These are phyloP conservation scores for Pteronura brasiliensis DNA, from an alignment of 2,113 vertebrate species.

Conservation along the genomic window DNA sequence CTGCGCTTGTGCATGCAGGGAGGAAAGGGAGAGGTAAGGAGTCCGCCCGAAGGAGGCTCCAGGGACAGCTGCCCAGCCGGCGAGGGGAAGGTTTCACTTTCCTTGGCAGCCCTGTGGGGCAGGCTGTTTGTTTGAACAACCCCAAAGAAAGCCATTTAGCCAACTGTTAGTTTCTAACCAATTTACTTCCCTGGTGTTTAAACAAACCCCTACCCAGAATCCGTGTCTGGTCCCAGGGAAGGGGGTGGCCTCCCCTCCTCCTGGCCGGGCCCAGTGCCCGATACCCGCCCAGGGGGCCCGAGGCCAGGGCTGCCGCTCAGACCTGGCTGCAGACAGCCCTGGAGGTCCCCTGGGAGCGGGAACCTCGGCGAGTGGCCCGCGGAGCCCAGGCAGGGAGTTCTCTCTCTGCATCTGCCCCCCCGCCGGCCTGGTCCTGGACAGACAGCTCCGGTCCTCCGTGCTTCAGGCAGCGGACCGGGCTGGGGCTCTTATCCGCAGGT, in stretches of 20 bases:
- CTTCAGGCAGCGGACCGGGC: accelerated
- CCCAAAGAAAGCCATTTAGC: conserved; percentile 1
- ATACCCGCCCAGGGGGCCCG: accelerated
- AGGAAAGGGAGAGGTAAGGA: background rate
- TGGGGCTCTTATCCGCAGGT: accelerated
- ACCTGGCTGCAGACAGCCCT: background rate
- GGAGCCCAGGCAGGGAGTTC: background rate
- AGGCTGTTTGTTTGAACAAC: conserved; percentile 9
- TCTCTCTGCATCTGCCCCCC: background rate
- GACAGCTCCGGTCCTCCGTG: accelerated
- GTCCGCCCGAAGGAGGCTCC: background rate
- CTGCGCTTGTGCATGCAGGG: background rate
- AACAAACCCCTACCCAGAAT: background rate
- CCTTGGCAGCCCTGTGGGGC: background rate
- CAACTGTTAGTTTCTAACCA: conserved; percentile 30
- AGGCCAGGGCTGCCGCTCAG: background rate
- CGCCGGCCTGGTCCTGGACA: background rate
- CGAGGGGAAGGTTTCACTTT: background rate
- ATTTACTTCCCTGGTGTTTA: conserved; percentile 2
- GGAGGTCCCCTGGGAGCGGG: background rate
- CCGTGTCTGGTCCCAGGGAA: background rate
- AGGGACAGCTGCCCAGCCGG: background rate
- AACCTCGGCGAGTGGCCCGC: accelerated
- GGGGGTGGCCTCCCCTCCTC: background rate
- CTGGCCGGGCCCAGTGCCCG: accelerated